Conservation (phyloP, 2,888 invertebrate genomes). For the Thecocarcelia acutangulata region DNA sequence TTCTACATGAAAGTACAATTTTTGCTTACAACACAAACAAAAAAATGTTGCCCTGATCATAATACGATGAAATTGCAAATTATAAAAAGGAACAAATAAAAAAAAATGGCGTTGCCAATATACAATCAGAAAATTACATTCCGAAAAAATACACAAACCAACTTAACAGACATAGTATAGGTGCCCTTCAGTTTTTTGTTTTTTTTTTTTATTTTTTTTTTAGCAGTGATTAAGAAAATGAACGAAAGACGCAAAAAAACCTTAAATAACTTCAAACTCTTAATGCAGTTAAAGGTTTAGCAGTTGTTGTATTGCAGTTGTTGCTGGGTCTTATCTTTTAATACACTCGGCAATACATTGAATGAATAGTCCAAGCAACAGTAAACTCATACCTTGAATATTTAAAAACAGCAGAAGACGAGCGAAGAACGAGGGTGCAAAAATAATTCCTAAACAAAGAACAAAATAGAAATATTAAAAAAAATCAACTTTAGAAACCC, state of each 20-base stretch:
- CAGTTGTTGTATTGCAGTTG: conserved; percentile 62
- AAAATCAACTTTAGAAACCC: too few species aligned
- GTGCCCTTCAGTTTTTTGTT: conserved; percentile 60
- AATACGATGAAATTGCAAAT: conserved; percentile 61
- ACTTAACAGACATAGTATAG: conserved; percentile 57
- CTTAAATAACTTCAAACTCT: conserved; percentile 67
- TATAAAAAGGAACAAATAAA: conserved; percentile 24
- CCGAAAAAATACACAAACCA: conserved; percentile 25
- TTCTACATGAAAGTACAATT: conserved; percentile 59
- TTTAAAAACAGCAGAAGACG: conserved; percentile 38
- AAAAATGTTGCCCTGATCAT: conserved; percentile 61
- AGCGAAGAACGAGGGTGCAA: conserved; percentile 12
- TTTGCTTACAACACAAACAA: conserved; percentile 60
- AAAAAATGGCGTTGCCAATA: conserved; percentile 57
- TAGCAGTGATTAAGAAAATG: conserved; percentile 61
- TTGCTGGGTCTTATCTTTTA: conserved; percentile 66
- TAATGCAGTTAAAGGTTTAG: conserved; percentile 65
- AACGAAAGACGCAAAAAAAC: conserved; percentile 48
- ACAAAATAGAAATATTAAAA: too few species aligned
- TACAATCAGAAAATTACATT: conserved; percentile 55
- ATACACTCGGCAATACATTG: conserved; percentile 61
- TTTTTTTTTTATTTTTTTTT: conserved; percentile 37
- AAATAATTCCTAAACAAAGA: neutral
- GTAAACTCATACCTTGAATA: conserved; percentile 65
- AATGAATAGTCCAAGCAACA: conserved; percentile 57